These are phyloP conservation scores for Trichopoda pennipes DNA, from an alignment of 2,888 invertebrate species.

Conservation along the genomic window DNA sequence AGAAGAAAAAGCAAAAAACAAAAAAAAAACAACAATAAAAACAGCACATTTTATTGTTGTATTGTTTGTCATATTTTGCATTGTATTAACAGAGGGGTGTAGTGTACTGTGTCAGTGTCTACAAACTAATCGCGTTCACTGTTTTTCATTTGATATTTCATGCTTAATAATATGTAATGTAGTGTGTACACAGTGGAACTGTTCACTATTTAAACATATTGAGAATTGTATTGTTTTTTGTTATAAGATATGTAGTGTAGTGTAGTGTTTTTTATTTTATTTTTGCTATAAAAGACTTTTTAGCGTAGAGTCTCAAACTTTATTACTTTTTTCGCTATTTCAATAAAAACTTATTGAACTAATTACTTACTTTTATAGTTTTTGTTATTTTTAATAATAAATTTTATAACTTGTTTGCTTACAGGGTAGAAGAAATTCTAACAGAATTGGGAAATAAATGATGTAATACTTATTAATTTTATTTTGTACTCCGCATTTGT, in stretches of 20 bases:
- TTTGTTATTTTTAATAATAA: too few species aligned
- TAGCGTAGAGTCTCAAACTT: conserved; percentile 18
- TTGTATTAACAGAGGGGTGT: conserved; percentile 24
- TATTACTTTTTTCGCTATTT: not conserved
- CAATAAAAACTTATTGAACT: too few species aligned
- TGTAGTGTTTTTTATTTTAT: conserved; percentile 25
- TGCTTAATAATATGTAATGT: conserved; percentile 46
- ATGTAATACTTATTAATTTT: too few species aligned
- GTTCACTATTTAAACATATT: not conserved
- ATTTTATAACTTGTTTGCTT: too few species aligned
- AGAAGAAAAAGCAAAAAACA: conserved; percentile 26
- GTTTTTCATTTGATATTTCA: conserved; percentile 44
- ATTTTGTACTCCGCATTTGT: too few species aligned
- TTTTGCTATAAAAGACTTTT: not conserved
- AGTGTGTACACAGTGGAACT: conserved; percentile 34
- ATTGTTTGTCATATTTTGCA: conserved; percentile 7
- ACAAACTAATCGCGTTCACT: conserved; percentile 50
- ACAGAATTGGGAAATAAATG: too few species aligned
- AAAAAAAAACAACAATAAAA: conserved; percentile 23
- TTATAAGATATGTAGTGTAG: conserved; percentile 22
- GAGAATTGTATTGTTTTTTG: conserved; percentile 22
- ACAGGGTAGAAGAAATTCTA: too few species aligned
- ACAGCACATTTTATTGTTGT: not conserved
- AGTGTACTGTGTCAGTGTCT: conserved; percentile 48
- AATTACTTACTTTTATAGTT: too few species aligned